Evolutionary conservation across 2,113 vertebrate species (phyloP).

Genomic region (Leucopsar rothschildi): DNA sequence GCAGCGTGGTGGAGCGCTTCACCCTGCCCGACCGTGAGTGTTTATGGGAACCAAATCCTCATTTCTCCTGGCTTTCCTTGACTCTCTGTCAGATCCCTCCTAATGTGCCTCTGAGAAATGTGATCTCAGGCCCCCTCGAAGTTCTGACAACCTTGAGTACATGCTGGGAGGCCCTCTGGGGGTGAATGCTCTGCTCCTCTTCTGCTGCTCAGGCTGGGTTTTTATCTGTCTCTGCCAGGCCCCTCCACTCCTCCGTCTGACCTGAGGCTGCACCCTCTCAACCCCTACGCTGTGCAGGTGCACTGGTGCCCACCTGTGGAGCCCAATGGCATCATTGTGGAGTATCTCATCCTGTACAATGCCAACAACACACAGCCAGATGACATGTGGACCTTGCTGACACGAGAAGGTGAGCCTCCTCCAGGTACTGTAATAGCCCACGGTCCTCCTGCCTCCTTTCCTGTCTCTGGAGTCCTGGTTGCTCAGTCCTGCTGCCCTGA

Average conservation of each 20-base stretch:
- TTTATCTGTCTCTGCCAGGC: conserved; percentile 65
- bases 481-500: neutral
- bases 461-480: neutral
- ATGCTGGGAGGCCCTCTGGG: neutral
- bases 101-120: neutral
- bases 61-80: neutral
- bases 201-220: neutral
- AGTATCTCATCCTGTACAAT: conserved; percentile 89
- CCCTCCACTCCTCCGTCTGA: conserved; percentile 90
- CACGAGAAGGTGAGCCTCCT: conserved; percentile 81
- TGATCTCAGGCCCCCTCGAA: neutral
- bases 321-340: conserved; percentile 89
- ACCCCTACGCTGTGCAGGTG: conserved; percentile 86
- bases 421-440: neutral
- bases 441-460: neutral
- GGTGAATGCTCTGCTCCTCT: neutral
- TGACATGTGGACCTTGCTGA: conserved; percentile 87
- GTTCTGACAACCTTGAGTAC: neutral
- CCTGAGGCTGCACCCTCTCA: conserved; percentile 84
- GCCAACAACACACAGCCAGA: conserved; percentile 86
- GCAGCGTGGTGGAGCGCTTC: conserved; percentile 85
- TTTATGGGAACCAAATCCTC: too few species aligned
- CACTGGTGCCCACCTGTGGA: conserved; percentile 93
- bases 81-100: neutral
- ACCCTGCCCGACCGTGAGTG: conserved; percentile 92